phyloP scores from a whole-genome alignment of 2,797 vertebrate genomes.

The Ibycter americanus region DNA sequence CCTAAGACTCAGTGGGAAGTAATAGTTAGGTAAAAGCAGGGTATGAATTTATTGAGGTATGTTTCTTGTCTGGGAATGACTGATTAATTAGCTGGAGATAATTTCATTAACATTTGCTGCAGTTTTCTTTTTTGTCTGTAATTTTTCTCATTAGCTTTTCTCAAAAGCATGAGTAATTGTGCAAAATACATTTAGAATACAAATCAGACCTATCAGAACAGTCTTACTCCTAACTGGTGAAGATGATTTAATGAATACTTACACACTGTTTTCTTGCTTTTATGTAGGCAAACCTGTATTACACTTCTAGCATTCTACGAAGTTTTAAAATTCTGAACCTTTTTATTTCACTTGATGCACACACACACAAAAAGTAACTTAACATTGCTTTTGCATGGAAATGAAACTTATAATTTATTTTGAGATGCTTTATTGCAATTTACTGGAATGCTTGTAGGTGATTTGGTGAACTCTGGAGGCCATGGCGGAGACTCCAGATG shows the following conservation, averaged over 20 bases:
- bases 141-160: slow-evolving; percentile 21
- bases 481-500: background rate
- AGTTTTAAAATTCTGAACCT: background rate
- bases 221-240: background rate
- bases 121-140: slow-evolving; percentile 31
- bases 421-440: background rate
- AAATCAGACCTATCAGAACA: background rate
- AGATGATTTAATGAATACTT: background rate
- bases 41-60: slow-evolving; percentile 8
- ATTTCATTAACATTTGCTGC: slow-evolving; percentile 12
- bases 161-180: slow-evolving; percentile 19
- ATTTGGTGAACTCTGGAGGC: background rate
- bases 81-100: slow-evolving; percentile 41
- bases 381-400: background rate
- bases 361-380: background rate
- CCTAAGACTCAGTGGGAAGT: background rate
- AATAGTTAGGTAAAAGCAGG: background rate
- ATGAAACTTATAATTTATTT: background rate
- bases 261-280: background rate
- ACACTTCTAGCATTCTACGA: background rate
- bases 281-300: background rate
- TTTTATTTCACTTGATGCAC: background rate
- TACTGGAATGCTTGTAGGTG: background rate
- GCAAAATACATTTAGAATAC: background rate
- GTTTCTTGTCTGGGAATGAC: slow-evolving; percentile 6